Base-by-base conservation (phyloP, 2,113 vertebrate genomes). In the Microtus montanus region DNA sequence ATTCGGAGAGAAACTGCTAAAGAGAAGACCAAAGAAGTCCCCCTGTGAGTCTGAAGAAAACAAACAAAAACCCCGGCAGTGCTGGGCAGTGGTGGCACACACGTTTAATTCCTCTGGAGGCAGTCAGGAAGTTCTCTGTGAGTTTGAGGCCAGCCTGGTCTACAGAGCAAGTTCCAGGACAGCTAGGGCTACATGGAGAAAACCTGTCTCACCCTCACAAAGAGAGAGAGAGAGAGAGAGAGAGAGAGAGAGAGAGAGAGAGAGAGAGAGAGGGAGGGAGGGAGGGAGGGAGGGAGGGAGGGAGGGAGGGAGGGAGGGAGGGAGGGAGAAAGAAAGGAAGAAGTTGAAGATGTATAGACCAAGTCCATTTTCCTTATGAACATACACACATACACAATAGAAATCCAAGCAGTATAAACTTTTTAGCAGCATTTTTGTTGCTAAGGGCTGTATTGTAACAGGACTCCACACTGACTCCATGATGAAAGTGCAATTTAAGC, bases 51-150 rank as follows among this genome's bases (percentile, higher is more conserved):
- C 49, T 73, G 33, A 90, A 68, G 70, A 70, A 73, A 91, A 74
- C 47, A 88, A 90, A 54, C 58, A 73, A 54, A 79, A 93, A 22
- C 58, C 6, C 19, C 89, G 20, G 41, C 41, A 33, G 70, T 92
- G 70, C 14, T 2, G n/a, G 33, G 35, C n/a, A 11, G 35, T 71
- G 70, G 70, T 71, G 6, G 33, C 17, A 20, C n/a, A 71, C 30
- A 30, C 35, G 15, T 71, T 71, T 71, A 38, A n/a, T 58, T 58
- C 54, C 54, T 20, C 54, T 0, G 5, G 28, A 68, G 68, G 66
- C 33, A 70, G 14, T 58, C 17, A 70, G 66, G 66, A 3, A 70
- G 33, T 6, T 30, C 13, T 70, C 66, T 70, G 33, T 35, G 33
- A 70, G 14, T 35, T 70, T 6, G 14, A 70, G 66, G 33, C 33